Evolutionary conservation across 2,888 invertebrate species (phyloP), one percentile per base, ranked within the genome.

Genomic region (Hirtodrosophila duncani): DNA sequence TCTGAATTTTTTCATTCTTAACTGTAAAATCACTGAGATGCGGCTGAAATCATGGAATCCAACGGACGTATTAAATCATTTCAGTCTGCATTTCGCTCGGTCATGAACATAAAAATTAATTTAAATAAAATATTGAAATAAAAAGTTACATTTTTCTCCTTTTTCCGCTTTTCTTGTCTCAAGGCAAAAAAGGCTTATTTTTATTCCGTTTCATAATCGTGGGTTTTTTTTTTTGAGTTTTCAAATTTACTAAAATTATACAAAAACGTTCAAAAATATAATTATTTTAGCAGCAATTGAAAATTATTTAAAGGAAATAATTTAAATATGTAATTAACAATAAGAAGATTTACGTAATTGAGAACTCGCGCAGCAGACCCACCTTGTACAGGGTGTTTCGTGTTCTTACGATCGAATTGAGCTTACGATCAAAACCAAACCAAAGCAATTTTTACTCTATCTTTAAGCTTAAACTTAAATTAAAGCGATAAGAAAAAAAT

Each of bases 201-300:
- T 56, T 39, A 48, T 51, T 61, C 51, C 18, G 36, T 41, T 66
- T 66, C 31, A 39, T 41, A 20, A 5, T 36, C 56, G 18, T 24
- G 57, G 60, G 50, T 16, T 29, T 48, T 31, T 17, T 27, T n/a
- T 16, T 39, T 37, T 20, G 50, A 39, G 30, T 41, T 55, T 45
- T n/a, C n/a, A n/a, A 70, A 70, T 70, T 79, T 48, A 69, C 79
- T 71, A 79, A 70, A 50, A 50, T 45, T 24, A 10, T 27, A 34
- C 16, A 30, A 56, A 51, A 30, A 5, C 20, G 4, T 20, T 20
- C 7, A 26, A 27, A n/a, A n/a, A n/a, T 46, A 4, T 37, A 36
- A 52, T 39, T 31, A 3, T 26, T 11, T 36, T 23, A 42, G 18
- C 21, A 43, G 34, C 17, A 57, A 52, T 23, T 46, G 11, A 48